phyloP scores from a whole-genome alignment of 2,797 vertebrate genomes.

The Xerus rutilus region DNA sequence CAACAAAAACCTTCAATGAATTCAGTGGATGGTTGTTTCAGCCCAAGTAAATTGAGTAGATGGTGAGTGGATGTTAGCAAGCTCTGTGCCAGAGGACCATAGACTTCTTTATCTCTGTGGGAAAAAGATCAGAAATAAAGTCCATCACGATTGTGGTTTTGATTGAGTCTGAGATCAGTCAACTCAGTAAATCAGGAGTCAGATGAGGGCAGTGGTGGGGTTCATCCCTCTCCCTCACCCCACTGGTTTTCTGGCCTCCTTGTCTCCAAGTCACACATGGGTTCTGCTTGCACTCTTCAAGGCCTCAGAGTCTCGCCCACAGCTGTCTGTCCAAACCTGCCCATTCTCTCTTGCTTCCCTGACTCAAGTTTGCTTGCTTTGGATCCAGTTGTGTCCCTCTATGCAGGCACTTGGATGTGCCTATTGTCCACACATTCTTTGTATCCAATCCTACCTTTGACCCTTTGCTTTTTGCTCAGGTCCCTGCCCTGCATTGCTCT shows the following conservation, averaged over 20 bases:
- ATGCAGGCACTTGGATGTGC: not conserved
- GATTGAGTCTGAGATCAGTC: not conserved
- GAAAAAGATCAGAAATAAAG: conserved; percentile 22
- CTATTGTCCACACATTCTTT: not conserved
- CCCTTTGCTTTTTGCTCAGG: not conserved
- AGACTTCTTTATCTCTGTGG: not conserved
- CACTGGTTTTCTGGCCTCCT: not conserved
- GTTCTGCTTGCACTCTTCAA: not conserved
- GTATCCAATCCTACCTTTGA: not conserved
- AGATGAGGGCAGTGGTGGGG: not conserved
- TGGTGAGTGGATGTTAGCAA: not conserved
- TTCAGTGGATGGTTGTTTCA: conserved; percentile 3
- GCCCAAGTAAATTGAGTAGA: conserved; percentile 17
- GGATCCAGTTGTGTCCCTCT: not conserved
- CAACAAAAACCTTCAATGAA: conserved; percentile 28
- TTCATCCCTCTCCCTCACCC: rapidly evolving
- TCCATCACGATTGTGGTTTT: not conserved
- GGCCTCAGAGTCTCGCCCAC: not conserved
- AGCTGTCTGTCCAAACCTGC: not conserved
- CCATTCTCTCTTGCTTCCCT: not conserved
- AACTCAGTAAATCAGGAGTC: not conserved
- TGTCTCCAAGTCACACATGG: not conserved
- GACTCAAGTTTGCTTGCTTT: not conserved
- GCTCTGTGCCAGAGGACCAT: not conserved
- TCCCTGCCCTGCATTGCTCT: not conserved